A percentile compares a stretch with the other conserved stretches of the same genome.
These are phyloP conservation scores for Cydia splendana DNA, from an alignment of 1,140 invertebrate species.

Conservation along the genomic window DNA sequence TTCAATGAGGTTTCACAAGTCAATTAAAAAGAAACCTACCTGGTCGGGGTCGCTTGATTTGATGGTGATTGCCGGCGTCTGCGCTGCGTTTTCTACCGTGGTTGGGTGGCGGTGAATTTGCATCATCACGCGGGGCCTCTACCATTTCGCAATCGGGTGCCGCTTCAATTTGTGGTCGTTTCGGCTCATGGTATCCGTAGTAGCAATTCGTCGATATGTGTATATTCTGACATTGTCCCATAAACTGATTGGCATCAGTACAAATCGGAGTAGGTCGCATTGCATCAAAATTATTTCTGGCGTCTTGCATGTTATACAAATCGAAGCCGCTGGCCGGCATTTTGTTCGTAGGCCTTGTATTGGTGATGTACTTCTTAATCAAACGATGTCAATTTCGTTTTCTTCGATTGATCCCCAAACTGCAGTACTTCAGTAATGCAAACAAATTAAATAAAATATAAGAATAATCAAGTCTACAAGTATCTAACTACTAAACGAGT, in stretches of 20 bases:
- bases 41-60: slow-evolving; percentile 68
- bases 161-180: slow-evolving; percentile 45
- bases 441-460: not conserved
- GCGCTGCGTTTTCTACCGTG: slow-evolving; percentile 67
- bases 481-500: not conserved
- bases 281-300: slow-evolving; percentile 74
- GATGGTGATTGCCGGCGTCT: slow-evolving; percentile 53
- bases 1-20: slow-evolving; percentile 55
- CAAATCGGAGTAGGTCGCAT: slow-evolving; percentile 67
- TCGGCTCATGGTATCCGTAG: slow-evolving; percentile 67
- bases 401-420: not conserved
- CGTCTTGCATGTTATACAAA: slow-evolving; percentile 66
- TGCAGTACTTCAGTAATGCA: not conserved
- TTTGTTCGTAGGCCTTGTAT: slow-evolving; percentile 33
- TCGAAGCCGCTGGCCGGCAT: slow-evolving; percentile 71
- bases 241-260: slow-evolving; percentile 61
- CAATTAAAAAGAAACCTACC: slow-evolving; percentile 59
- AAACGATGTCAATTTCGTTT: not conserved
- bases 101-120: slow-evolving; percentile 39
- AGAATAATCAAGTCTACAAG: not conserved
- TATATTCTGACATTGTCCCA: slow-evolving; percentile 67
- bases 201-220: slow-evolving; percentile 74
- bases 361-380: not conserved
- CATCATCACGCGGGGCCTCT: slow-evolving; percentile 44
- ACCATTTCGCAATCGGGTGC: slow-evolving; percentile 67